These are phyloP conservation scores for Ectemnius continuus DNA, from an alignment of 2,888 invertebrate genomes.

Conservation along the genomic window DNA sequence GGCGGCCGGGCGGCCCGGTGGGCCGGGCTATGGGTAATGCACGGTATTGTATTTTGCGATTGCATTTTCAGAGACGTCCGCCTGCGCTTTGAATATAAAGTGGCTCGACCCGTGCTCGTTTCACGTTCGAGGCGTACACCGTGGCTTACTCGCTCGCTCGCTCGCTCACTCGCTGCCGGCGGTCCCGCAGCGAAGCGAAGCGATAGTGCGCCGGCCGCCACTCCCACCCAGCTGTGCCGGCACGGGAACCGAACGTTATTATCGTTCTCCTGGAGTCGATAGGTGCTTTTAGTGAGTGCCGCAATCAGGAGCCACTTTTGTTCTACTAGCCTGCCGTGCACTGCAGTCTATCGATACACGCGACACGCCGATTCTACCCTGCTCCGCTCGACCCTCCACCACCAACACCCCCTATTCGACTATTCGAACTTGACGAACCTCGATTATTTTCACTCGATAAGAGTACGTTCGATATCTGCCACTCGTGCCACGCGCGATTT, in stretches of 20 bases:
- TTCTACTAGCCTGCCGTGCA: constrained; percentile 18
- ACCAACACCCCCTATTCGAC: no score
- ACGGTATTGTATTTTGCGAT: constrained; percentile 77
- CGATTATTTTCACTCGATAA: no score
- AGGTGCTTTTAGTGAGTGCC: constrained; percentile 55
- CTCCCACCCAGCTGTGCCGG: constrained; percentile 58
- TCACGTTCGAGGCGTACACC: constrained; percentile 48
- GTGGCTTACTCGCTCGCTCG: background rate
- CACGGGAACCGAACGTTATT: constrained; percentile 61
- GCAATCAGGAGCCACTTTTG: constrained; percentile 58
- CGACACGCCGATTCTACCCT: no score
- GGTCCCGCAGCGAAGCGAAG: constrained; percentile 37
- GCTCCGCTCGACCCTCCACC: no score
- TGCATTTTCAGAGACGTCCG: constrained; percentile 76
- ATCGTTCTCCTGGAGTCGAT: constrained; percentile 56
- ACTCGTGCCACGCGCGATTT: background rate
- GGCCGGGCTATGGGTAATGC: constrained; percentile 68
- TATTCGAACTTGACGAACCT: no score
- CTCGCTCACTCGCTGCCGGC: constrained; percentile 34
- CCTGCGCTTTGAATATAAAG: constrained; percentile 76
- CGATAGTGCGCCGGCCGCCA: constrained; percentile 42
- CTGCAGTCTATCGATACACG: background rate
- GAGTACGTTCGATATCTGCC: background rate
- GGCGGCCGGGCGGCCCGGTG: constrained; percentile 41
- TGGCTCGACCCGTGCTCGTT: constrained; percentile 59